phyloP scores from a whole-genome alignment of 2,797 vertebrate species.

The Pelochelys cantorii region DNA sequence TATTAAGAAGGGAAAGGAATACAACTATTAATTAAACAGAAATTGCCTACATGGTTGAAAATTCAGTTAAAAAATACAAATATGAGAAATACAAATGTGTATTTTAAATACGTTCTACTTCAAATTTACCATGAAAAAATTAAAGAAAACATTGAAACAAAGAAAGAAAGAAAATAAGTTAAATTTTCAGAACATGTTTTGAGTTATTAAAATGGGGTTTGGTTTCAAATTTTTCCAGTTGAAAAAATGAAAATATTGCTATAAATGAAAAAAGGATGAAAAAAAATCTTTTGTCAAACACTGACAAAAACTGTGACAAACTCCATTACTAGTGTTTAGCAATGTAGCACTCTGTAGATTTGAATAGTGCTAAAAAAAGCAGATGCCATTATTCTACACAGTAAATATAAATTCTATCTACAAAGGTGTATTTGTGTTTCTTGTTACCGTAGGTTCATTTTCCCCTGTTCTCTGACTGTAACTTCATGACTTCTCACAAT shows the following conservation, averaged over 20 bases:
- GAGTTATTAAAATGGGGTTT: not conserved
- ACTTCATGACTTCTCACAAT: accelerated
- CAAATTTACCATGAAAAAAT: not conserved
- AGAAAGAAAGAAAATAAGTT: not conserved
- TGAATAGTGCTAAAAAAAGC: not conserved
- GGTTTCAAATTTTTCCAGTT: not conserved
- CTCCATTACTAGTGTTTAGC: not conserved
- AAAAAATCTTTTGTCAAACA: not conserved
- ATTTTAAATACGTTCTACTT: not conserved
- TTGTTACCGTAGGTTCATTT: not conserved
- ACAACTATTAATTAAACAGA: constrained; percentile 8
- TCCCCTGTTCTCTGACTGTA: not conserved
- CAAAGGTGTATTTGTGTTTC: not conserved
- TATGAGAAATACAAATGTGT: not conserved
- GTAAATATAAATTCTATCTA: not conserved
- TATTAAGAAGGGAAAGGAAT: constrained; percentile 36
- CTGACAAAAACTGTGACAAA: not conserved
- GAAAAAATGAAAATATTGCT: not conserved
- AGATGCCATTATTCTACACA: not conserved
- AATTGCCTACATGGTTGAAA: not conserved
- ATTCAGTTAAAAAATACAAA: not conserved
- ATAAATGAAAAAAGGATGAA: not conserved
- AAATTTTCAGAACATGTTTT: not conserved
- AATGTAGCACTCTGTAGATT: accelerated
- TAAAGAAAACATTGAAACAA: not conserved